A percentile compares a stretch with the other conserved stretches of the same genome.
Evolutionary conservation across 53 echinoderm and acorn worm species (phyloP).

Genomic region (Stichopus horrens): DNA sequence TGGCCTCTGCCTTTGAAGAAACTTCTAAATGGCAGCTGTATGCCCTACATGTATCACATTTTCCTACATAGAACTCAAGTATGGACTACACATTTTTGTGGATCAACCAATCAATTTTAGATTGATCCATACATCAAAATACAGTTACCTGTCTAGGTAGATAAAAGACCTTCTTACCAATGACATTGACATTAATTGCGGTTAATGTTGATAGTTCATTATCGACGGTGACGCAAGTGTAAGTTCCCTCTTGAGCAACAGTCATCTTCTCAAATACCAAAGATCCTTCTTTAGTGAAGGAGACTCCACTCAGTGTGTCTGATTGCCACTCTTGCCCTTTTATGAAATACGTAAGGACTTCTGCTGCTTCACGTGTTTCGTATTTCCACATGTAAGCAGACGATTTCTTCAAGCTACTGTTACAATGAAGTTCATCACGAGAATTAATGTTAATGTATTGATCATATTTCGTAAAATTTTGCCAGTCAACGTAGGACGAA

Average conservation of each 20-base stretch:
- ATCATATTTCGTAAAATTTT: background rate
- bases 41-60: too few species aligned
- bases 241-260: background rate
- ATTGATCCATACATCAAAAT: too few species aligned
- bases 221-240: background rate
- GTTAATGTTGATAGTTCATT: background rate
- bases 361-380: background rate
- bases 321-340: too few species aligned
- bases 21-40: too few species aligned
- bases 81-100: too few species aligned
- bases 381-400: background rate
- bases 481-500: background rate
- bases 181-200: too few species aligned
- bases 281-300: background rate
- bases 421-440: background rate
- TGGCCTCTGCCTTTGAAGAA: too few species aligned
- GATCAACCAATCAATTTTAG: too few species aligned
- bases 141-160: background rate
- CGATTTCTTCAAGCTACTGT: background rate
- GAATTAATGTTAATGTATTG: background rate
- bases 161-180: too few species aligned
- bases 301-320: background rate
- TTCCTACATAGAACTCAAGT: too few species aligned
- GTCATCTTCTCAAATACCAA: background rate
- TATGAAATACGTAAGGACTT: too few species aligned